Evolutionary conservation across 2,888 invertebrate genomes (phyloP), one percentile per base, ranked within the genome.

Genomic region (Erpobdella octoculata): DNA sequence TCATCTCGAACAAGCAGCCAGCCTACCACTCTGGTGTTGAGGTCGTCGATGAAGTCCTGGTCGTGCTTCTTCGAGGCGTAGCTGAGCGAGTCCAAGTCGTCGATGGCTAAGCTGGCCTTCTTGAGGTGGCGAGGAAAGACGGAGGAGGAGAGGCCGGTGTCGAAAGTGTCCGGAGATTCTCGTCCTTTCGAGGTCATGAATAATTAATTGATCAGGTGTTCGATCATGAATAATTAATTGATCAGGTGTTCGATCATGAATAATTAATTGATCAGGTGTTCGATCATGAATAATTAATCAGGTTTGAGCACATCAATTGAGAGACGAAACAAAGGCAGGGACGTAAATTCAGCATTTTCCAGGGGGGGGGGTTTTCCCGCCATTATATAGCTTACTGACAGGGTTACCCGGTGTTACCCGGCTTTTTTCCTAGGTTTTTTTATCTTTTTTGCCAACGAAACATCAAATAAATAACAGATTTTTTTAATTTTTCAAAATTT

Each of bases 41-140:
- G 28, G 31, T 67, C 67, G 41, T 67, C 46, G 4, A 67, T 67
- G 67, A 67, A 41, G 41, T 67, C 46, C 18, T 25, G 46, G 33
- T 67, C 67, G 46, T 67, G 67, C n/a, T 37, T 41, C 33, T 31
- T 67, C 25, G 67, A 67, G 18, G 37, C 41, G 21, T 67, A 37
- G 41, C 36, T 41, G 15, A 67, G 67, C 18, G 37, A 41, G 46
- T 67, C 48, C 18, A 67, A 28, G 48, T 67, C 41, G 28, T 31
- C 31, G 5, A 67, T 21, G 38, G 67, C 67, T 12, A 25, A 28
- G 18, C 28, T 48, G 9, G 67, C 67, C 67, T 31, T 67, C 28
- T 28, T 9, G 15, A 67, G 15, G 41, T 67, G 67, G 33, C 46
- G 28, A 31, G 33, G 33, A 15, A 31, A 62, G n/a, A n/a, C 12